These are phyloP conservation scores for Neosilurus mollespiculum DNA, from an alignment of 2,797 vertebrate genomes.

Conservation along the genomic window DNA sequence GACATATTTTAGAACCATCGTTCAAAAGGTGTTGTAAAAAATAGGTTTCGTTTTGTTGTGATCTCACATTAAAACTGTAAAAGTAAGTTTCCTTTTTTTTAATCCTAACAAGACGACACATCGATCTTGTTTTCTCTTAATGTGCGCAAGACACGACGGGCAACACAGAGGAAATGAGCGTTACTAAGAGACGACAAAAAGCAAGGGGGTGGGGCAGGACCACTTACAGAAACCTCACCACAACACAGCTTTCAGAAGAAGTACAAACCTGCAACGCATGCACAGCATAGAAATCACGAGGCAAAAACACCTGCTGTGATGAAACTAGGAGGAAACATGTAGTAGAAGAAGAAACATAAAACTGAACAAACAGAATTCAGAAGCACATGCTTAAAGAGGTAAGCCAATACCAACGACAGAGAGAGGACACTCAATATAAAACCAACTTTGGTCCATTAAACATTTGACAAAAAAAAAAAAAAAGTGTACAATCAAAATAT, in stretches of 20 bases:
- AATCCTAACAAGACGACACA: constrained; percentile 76
- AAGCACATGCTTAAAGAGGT: constrained; percentile 83
- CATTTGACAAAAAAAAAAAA: constrained; percentile 76
- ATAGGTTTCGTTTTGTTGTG: constrained; percentile 84
- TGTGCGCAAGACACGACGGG: constrained; percentile 82
- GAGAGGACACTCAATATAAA: constrained; percentile 78
- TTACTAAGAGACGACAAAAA: constrained; percentile 70
- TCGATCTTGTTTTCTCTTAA: constrained; percentile 64
- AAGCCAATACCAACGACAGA: constrained; percentile 78
- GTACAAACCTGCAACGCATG: constrained; percentile 87
- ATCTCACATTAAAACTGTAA: constrained; percentile 85
- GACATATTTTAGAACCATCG: constrained; percentile 97
- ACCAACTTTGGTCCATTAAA: constrained; percentile 99
- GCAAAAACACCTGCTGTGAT: constrained; percentile 79
- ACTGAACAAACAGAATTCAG: constrained; percentile 67
- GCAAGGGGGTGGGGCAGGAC: constrained; percentile 67
- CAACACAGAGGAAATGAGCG: constrained; percentile 71
- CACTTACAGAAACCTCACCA: constrained; percentile 78
- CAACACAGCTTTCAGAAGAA: constrained; percentile 75
- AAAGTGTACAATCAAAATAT: constrained; percentile 96
- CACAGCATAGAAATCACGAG: constrained; percentile 82
- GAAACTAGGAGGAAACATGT: constrained; percentile 71
- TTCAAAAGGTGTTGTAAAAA: constrained; percentile 94
- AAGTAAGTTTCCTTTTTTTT: constrained; percentile 69
- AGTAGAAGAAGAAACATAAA: constrained; percentile 53